phyloP scores from a whole-genome alignment of 2,888 invertebrate genomes.

The Agriopis marginaria region DNA sequence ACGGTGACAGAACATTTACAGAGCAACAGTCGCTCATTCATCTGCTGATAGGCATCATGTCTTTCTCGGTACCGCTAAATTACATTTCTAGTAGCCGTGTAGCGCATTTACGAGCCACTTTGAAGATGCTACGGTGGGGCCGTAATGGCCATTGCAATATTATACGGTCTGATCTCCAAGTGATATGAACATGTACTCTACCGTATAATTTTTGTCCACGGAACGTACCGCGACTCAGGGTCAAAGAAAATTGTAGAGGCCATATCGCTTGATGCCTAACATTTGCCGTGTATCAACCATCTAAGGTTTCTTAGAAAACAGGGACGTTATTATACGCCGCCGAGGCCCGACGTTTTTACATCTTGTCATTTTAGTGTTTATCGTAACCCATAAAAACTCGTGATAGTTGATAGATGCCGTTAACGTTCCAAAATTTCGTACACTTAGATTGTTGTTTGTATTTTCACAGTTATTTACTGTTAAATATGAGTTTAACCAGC shows the following conservation, averaged over 20 bases:
- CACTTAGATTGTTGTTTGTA: conserved; percentile 32
- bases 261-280: conserved; percentile 68
- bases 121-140: conserved; percentile 80
- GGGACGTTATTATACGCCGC: conserved; percentile 55
- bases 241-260: conserved; percentile 78
- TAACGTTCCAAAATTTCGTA: conserved; percentile 45
- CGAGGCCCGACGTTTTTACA: conserved; percentile 56
- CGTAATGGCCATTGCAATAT: conserved; percentile 84
- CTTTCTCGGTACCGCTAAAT: conserved; percentile 84
- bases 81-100: conserved; percentile 83
- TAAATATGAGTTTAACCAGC: conserved; percentile 29
- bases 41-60: conserved; percentile 79
- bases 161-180: conserved; percentile 79
- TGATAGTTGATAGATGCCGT: conserved; percentile 55
- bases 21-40: conserved; percentile 76
- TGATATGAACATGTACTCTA: conserved; percentile 80
- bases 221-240: conserved; percentile 70
- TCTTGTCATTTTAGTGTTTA: conserved; percentile 55
- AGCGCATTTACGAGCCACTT: conserved; percentile 83
- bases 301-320: conserved; percentile 73
- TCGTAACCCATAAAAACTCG: conserved; percentile 53
- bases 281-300: conserved; percentile 70
- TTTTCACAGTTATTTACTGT: conserved; percentile 32
- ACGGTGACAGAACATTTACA: conserved; percentile 71
- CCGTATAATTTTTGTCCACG: conserved; percentile 78